Evolutionary conservation across 2,888 invertebrate species (phyloP), one percentile per base, ranked within the genome.

Genomic region (Romanomermis culicivorax): DNA sequence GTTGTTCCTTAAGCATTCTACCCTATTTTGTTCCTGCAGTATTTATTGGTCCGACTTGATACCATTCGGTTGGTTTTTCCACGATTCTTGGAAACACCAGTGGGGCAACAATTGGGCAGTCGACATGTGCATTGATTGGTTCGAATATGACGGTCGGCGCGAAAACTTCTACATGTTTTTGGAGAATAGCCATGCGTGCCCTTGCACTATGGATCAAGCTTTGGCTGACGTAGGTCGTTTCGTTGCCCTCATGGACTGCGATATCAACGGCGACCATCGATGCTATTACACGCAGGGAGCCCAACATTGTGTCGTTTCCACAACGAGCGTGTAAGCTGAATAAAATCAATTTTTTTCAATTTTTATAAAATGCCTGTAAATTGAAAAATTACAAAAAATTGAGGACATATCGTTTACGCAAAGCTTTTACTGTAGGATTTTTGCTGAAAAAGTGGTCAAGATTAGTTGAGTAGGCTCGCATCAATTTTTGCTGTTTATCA

Each of bases 11-110:
- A n/a, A n/a, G n/a, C n/a, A n/a, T n/a, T n/a, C n/a, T n/a, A n/a
- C n/a, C n/a, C 36, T 36, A 36, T 36, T 36, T 36, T 36, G 7
- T 17, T 36, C 17, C 36, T 54, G 20, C 58, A 77, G 77, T 1
- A 75, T 81, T 0, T 74, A 89, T 14, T 91, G 89, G 89, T 86
- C 86, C 64, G 77, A 81, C 54, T 87, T 88, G 0, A 81, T 91
- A 60, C 89, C 89, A 1, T 72, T 91, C 2, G 86, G 77, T 1
- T 91, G 89, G 89, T 91, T 89, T 69, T 87, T 88, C 67, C 78
- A 77, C 0, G 79, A 81, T 0, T 87, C 88, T 69, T 91, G 88
- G 88, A 81, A 83, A 67, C 74, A 79, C 25, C 69, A 77, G 48
- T 78, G 82, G 61, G 91, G 91, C 0, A 68, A 70, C 2, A 77